These are phyloP conservation scores for Nomada ruficornis DNA, from an alignment of 2,888 invertebrate genomes.

Conservation along the genomic window DNA sequence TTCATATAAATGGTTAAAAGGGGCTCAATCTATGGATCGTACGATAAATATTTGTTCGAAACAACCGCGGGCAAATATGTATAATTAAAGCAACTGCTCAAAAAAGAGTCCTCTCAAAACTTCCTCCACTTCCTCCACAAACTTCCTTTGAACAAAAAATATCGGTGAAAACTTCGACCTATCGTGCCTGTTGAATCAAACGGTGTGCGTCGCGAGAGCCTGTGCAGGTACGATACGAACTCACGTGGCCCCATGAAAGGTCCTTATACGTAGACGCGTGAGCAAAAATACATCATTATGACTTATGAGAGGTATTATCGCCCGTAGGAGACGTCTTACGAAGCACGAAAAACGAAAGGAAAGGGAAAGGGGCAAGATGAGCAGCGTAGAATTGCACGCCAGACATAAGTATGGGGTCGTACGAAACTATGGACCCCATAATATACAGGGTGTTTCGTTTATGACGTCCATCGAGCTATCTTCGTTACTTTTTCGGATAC, in stretches of 20 bases:
- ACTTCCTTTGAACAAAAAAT: too few relatives aligned
- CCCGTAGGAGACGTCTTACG: constrained; percentile 54
- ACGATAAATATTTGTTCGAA: too few relatives aligned
- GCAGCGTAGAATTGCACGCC: constrained; percentile 29
- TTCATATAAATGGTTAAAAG: too few relatives aligned
- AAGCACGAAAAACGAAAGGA: constrained; percentile 47
- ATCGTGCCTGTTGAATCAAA: not conserved
- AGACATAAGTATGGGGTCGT: constrained; percentile 20
- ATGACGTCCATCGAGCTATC: too few relatives aligned
- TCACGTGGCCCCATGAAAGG: constrained; percentile 53
- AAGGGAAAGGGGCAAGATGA: constrained; percentile 30
- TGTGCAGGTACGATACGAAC: constrained; percentile 32
- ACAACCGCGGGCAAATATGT: too few relatives aligned
- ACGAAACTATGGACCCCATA: constrained; percentile 50
- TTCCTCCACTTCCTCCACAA: too few relatives aligned
- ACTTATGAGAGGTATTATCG: constrained; percentile 81
- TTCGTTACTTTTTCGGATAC: too few relatives aligned
- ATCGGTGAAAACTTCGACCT: too few relatives aligned
- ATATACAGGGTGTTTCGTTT: not conserved
- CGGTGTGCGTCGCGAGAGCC: not conserved
- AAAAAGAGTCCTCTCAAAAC: too few relatives aligned
- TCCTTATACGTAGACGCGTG: constrained; percentile 69
- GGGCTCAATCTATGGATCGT: too few relatives aligned
- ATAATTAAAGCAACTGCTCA: too few relatives aligned
- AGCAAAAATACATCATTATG: constrained; percentile 79